phyloP scores from a whole-genome alignment of 2,888 invertebrate species.

The Torymus texanus region DNA sequence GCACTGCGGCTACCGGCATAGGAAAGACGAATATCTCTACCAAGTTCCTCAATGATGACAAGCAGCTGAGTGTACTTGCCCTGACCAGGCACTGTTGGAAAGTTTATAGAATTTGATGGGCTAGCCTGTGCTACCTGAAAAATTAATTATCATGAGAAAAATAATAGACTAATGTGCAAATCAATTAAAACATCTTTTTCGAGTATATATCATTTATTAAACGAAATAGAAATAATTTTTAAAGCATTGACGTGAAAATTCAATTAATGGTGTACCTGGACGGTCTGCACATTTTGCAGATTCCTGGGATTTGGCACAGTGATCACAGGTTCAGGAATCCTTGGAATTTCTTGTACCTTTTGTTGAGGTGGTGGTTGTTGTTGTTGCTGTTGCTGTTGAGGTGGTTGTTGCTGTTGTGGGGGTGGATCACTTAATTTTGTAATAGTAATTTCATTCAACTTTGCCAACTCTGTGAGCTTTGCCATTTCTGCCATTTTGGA shows the following conservation, averaged over 20 bases:
- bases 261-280: constrained; percentile 59
- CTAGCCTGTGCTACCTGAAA: constrained; percentile 69
- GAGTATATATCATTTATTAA: background rate
- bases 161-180: background rate
- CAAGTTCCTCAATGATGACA: constrained; percentile 75
- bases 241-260: too few relatives aligned
- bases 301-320: constrained; percentile 74
- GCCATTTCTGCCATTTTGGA: constrained; percentile 74
- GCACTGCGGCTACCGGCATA: constrained; percentile 74
- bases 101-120: constrained; percentile 72
- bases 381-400: constrained; percentile 21
- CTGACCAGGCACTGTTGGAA: constrained; percentile 73
- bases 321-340: constrained; percentile 74
- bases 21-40: constrained; percentile 74
- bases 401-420: constrained; percentile 52
- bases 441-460: constrained; percentile 74
- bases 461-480: constrained; percentile 72
- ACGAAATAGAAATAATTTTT: background rate
- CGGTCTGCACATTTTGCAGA: constrained; percentile 68
- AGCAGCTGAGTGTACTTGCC: constrained; percentile 73
- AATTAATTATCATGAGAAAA: background rate
- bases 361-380: constrained; percentile 55
- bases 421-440: constrained; percentile 72
- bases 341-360: constrained; percentile 67
- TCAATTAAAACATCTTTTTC: background rate